Base-by-base conservation (phyloP, 2,888 invertebrate species). In the Heliconius cydno region DNA sequence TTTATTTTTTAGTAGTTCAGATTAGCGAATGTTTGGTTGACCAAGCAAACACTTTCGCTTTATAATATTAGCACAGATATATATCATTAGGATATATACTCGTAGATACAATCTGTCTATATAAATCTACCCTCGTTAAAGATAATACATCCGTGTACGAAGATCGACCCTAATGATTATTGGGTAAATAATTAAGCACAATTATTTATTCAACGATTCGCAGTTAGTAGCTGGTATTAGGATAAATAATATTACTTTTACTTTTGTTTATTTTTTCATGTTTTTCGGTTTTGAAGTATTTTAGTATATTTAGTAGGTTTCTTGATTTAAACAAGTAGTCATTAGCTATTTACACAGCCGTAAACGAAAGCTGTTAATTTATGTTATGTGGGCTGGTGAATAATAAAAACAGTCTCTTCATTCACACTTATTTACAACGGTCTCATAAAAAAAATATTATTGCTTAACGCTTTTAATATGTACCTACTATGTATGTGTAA, bases 171-270 rank as follows among this genome's bases (percentile, higher is more conserved):
- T 77, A 46, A 60, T 77, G 65, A 65, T 71, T 72, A 70, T 71
- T 65, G 71, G 71, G 30, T 63, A 71, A 71, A 77, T 77, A 63
- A 77, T 63, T 46, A 76, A 77, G 46, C 71, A 65, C 46, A 65
- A 70, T 65, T 63, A 77, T 77, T 52, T 70, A 71, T 72, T 72
- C 65, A 63, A 28, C 28, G 52, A 46, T 52, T 52, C 15, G 22
- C 46, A 28, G 9, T 28, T 25, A 28, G n/a, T 70, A 2, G 28
- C 65, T 60, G 9, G 34, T 67, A 2, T 34, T 34, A 22, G 19
- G 66, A 22, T 67, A 67, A 30, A 67, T 30, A 52, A 34, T 67
- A 60, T n/a, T 60, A 60, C 3, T n/a, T n/a, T 57, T n/a, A 3
- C 52, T 52, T 22, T 52, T 52, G 34, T 34, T 9, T 34, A 34